Evolutionary conservation across 2,797 vertebrate species (phyloP).

Genomic region (Rhadinocentrus ornatus): DNA sequence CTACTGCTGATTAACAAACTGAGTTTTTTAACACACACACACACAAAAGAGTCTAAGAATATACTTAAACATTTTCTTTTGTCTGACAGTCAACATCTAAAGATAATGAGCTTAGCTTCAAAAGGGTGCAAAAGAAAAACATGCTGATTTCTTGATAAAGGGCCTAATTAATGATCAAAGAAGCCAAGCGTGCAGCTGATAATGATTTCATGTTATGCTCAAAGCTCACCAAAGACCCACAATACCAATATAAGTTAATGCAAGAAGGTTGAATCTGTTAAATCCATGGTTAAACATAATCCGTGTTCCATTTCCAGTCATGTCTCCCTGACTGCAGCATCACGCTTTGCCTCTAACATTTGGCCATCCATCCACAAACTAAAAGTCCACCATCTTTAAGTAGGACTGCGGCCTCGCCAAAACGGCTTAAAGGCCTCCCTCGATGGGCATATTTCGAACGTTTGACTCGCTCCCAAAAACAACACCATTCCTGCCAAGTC

Average conservation of each 20-base stretch:
- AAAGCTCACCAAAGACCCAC: not conserved
- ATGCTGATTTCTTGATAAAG: not conserved
- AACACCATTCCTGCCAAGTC: constrained; percentile 69
- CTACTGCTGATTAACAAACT: not conserved
- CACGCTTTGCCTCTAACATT: constrained; percentile 4
- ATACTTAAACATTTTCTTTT: not conserved
- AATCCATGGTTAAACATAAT: not conserved
- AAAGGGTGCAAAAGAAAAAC: not conserved
- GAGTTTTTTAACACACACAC: not conserved
- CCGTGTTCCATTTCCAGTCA: constrained; percentile 20
- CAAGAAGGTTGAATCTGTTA: not conserved
- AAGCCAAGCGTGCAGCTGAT: not conserved
- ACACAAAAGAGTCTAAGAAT: not conserved
- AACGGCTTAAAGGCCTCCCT: constrained; percentile 43
- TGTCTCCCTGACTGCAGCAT: not conserved
- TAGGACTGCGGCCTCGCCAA: constrained; percentile 51
- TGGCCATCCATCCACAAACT: constrained; percentile 25
- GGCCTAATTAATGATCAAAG: not conserved
- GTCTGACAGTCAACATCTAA: not conserved
- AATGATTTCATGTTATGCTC: not conserved
- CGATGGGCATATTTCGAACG: constrained; percentile 62
- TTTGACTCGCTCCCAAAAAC: constrained; percentile 72
- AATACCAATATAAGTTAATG: not conserved
- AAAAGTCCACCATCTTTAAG: constrained; percentile 54
- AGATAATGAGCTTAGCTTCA: not conserved